phyloP scores from a whole-genome alignment of 2,113 vertebrate genomes.

The Suncus etruscus region DNA sequence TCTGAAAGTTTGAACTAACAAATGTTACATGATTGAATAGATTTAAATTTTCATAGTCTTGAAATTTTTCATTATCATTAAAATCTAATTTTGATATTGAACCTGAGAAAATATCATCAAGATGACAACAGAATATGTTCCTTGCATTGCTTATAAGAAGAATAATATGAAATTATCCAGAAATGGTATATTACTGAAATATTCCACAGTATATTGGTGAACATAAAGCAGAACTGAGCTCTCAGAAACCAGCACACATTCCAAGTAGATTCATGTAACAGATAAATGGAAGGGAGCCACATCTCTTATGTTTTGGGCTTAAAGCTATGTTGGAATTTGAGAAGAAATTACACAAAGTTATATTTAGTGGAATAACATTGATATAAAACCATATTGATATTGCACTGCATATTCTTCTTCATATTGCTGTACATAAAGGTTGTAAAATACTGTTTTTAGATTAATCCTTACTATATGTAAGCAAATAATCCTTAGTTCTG shows the following conservation, averaged over 20 bases:
- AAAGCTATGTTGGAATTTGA: background rate
- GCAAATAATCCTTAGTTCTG: background rate
- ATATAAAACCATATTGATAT: background rate
- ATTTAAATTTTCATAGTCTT: background rate
- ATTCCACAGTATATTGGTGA: background rate
- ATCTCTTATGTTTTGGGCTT: too few species aligned
- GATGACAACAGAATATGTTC: background rate
- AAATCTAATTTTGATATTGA: background rate
- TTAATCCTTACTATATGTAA: conserved; percentile 1
- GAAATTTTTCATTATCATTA: background rate
- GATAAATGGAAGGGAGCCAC: background rate
- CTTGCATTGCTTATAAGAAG: background rate
- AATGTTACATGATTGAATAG: background rate
- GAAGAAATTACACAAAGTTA: background rate
- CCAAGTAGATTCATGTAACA: background rate
- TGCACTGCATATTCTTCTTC: background rate
- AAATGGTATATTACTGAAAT: too few species aligned
- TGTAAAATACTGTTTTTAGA: background rate
- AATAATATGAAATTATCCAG: background rate
- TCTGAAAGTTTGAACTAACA: background rate
- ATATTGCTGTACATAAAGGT: background rate
- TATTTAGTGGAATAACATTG: background rate
- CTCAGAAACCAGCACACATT: background rate
- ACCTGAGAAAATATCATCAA: background rate
- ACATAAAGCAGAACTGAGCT: background rate